Percentiles rank a stretch among this genome's conserved stretches.
Evolutionary conservation across 2,888 invertebrate genomes (phyloP).

Genomic region (Adineta ricciae): DNA sequence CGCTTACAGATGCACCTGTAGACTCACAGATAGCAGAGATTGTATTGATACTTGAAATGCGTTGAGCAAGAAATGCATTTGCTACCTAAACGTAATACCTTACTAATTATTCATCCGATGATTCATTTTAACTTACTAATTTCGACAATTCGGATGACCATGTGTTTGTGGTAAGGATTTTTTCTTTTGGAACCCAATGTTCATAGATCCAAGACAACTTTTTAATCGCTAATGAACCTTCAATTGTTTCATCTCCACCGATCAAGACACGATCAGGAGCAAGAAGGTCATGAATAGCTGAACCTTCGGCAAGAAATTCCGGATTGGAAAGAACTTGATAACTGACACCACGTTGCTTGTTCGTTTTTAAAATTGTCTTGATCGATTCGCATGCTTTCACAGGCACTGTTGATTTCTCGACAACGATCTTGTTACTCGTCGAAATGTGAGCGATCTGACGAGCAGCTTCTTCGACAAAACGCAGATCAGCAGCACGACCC

Average conservation of each 20-base stretch:
- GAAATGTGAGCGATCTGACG: slow-evolving; percentile 86
- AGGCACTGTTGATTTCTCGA: slow-evolving; percentile 96
- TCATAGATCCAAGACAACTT: slow-evolving; percentile 76
- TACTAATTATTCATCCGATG: not conserved
- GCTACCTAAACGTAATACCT: slow-evolving; percentile 54
- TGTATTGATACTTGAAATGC: slow-evolving; percentile 95
- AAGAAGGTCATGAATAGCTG: slow-evolving; percentile 81
- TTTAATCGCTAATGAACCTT: slow-evolving; percentile 74
- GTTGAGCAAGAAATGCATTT: slow-evolving; percentile 92
- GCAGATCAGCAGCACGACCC: slow-evolving; percentile 90
- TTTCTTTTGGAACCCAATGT: slow-evolving; percentile 84
- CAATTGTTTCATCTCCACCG: slow-evolving; percentile 72
- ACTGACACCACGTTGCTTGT: slow-evolving; percentile 2
- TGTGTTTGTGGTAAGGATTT: slow-evolving; percentile 90
- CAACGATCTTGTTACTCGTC: slow-evolving; percentile 69
- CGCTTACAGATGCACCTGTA: slow-evolving; percentile 92
- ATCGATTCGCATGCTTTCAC: slow-evolving; percentile 94
- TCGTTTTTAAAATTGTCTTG: slow-evolving; percentile 65
- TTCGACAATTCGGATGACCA: slow-evolving; percentile 98
- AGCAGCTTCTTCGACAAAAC: slow-evolving; percentile 88
- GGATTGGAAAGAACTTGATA: slow-evolving; percentile 67
- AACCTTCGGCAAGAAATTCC: slow-evolving; percentile 94
- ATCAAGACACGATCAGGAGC: slow-evolving; percentile 88
- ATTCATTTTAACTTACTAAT: slow-evolving; percentile 56
- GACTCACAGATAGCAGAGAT: slow-evolving; percentile 92